These are phyloP conservation scores for Nephrotoma appendiculata DNA, from an alignment of 2,888 invertebrate species.

Conservation along the genomic window DNA sequence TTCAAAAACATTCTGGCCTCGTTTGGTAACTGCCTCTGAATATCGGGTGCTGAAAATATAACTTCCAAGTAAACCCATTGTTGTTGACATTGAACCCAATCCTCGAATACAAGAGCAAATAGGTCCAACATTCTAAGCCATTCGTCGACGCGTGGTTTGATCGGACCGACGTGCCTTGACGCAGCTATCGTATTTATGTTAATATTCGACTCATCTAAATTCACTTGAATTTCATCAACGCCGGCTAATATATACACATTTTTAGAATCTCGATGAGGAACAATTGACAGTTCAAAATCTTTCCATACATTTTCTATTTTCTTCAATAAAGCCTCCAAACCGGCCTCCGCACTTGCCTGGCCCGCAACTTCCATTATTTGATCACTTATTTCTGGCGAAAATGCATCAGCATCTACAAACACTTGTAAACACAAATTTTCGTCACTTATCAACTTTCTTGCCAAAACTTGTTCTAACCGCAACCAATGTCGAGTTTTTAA, in stretches of 20 bases:
- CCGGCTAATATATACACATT: constrained; percentile 75
- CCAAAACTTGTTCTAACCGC: constrained; percentile 56
- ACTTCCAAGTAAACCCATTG: constrained; percentile 93
- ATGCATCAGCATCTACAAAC: constrained; percentile 59
- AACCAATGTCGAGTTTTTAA: constrained; percentile 72
- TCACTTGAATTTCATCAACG: constrained; percentile 67
- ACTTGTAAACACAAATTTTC: constrained; percentile 47
- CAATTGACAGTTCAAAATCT: constrained; percentile 57
- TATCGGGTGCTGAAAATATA: constrained; percentile 88
- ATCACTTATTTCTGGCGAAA: constrained; percentile 44
- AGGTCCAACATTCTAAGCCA: constrained; percentile 64
- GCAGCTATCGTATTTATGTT: constrained; percentile 76
- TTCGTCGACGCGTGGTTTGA: constrained; percentile 66
- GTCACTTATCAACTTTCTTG: constrained; percentile 58
- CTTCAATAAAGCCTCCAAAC: constrained; percentile 62
- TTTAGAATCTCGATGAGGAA: constrained; percentile 65
- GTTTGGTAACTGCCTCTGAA: constrained; percentile 79
- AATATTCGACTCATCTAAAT: constrained; percentile 75
- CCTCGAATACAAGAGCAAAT: constrained; percentile 72
- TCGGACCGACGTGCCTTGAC: constrained; percentile 73
- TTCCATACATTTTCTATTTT: constrained; percentile 81
- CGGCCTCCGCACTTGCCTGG: constrained; percentile 77
- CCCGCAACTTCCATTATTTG: constrained; percentile 61
- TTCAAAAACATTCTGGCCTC: constrained; percentile 75
- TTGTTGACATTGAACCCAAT: constrained; percentile 77